Evolutionary conservation across 2,113 vertebrate species (phyloP).

Genomic region (Crotalus viridis): DNA sequence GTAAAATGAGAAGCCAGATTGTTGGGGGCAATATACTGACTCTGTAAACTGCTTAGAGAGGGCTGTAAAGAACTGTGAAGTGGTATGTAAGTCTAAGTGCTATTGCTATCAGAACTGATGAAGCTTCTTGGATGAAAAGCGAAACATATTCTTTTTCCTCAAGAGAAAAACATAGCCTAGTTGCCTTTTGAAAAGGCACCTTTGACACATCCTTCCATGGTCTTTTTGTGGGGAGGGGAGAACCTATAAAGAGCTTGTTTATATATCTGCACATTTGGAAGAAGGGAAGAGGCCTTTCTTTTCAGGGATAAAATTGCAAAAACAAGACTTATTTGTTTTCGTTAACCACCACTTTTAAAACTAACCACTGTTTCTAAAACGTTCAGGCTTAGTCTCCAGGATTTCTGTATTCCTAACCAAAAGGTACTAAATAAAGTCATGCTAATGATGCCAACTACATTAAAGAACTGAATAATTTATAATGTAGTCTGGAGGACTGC

Average conservation of each 20-base stretch:
- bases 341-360: neutral
- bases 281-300: neutral
- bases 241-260: neutral
- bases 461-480: slow-evolving; percentile 19
- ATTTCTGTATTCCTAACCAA: neutral
- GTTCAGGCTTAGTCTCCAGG: neutral
- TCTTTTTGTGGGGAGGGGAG: neutral
- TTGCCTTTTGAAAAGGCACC: neutral
- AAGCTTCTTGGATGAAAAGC: neutral
- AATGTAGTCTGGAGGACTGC: neutral
- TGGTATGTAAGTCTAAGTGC: neutral
- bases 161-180: neutral
- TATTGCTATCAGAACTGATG: neutral
- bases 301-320: neutral
- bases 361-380: neutral
- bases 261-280: neutral
- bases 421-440: slow-evolving; percentile 10
- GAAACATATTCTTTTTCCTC: neutral
- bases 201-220: neutral
- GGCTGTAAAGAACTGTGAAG: neutral
- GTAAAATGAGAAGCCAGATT: neutral
- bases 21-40: neutral
- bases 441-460: slow-evolving; percentile 4
- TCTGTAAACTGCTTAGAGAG: neutral
- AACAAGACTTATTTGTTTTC: neutral